Conservation (phyloP, 1,140 invertebrate species). For the Zaprionus gabonicus region DNA sequence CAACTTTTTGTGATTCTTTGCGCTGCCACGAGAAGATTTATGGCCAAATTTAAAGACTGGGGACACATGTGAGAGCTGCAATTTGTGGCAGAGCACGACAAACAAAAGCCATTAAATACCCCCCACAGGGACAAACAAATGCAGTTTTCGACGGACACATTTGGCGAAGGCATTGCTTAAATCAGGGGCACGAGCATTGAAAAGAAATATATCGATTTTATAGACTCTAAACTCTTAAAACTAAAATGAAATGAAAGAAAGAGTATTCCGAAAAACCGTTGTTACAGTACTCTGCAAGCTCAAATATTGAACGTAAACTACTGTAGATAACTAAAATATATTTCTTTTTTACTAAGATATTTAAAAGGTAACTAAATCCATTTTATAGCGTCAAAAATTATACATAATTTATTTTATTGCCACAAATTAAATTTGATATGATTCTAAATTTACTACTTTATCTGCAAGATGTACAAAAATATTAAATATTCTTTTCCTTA, state of each 20-base stretch:
- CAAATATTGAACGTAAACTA: too few species aligned
- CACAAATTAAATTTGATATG: too few species aligned
- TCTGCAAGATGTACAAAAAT: not conserved
- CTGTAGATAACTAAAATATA: too few species aligned
- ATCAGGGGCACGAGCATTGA: conserved; percentile 35
- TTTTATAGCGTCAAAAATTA: too few species aligned
- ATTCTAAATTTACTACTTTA: too few species aligned
- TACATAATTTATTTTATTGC: not conserved
- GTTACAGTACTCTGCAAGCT: too few species aligned
- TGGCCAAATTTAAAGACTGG: conserved; percentile 45
- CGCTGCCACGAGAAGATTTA: conserved; percentile 63
- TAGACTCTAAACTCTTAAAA: conserved; percentile 6
- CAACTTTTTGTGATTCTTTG: conserved; percentile 45
- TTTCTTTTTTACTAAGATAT: too few species aligned
- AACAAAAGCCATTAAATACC: conserved; percentile 22
- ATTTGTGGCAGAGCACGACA: conserved; percentile 31
- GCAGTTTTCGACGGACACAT: conserved; percentile 58
- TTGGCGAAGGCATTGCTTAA: conserved; percentile 67
- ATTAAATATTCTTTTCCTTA: not conserved
- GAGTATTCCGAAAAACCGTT: too few species aligned
- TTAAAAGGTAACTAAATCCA: too few species aligned
- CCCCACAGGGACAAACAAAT: conserved; percentile 48
- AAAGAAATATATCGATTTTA: conserved; percentile 60
- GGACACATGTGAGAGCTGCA: conserved; percentile 57
- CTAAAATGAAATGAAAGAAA: not conserved